Evolutionary conservation across 2,888 invertebrate genomes (phyloP), one percentile per base, ranked within the genome.

Genomic region (Caenorhabditis imperialis): DNA sequence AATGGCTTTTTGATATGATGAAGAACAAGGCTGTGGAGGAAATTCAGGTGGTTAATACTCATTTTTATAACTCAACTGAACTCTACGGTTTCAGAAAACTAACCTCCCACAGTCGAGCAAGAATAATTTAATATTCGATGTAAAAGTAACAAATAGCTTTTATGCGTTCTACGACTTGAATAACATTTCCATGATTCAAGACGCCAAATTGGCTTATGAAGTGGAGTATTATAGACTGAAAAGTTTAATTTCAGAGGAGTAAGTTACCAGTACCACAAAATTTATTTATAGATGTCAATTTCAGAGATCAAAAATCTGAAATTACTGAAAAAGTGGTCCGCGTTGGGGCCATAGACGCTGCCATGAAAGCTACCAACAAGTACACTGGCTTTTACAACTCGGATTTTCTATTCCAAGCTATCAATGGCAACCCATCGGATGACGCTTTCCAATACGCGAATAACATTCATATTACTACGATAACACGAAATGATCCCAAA

Each of bases 161-260:
- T 72, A 58, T 22, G 72, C 72, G 12, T 58, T 72, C n/a, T 72
- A 72, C 25, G 72, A 72, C 40, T 58, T 20, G 5, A 72, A 72
- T 27, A 63, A 72, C 33, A 44, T 72, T 6, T 57, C 57, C 2
- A n/a, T 58, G n/a, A 25, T 48, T 22, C 20, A 42, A 35, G 33
- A 53, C 40, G 44, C 57, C 1, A 72, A 63, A 48, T 27, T 37
- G 6, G 47, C 14, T 7, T 72, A 63, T 47, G 72, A 72, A 60
- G 38, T 8, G 2, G 58, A 63, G 23, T 72, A 63, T 53, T 45
- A 72, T 35, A 27, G 44, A 5, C 7, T 72, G 53, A 51, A 47
- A 22, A 50, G 30, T 10, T 25, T 33, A 33, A 20, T 70, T 7
- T 20, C 30, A 25, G 30, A 48, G 16, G 18, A n/a, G n/a, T n/a